Evolutionary conservation across 92 coral and sea anemone genomes (phyloP).

Genomic region (Umimayanthus chanpuru): DNA sequence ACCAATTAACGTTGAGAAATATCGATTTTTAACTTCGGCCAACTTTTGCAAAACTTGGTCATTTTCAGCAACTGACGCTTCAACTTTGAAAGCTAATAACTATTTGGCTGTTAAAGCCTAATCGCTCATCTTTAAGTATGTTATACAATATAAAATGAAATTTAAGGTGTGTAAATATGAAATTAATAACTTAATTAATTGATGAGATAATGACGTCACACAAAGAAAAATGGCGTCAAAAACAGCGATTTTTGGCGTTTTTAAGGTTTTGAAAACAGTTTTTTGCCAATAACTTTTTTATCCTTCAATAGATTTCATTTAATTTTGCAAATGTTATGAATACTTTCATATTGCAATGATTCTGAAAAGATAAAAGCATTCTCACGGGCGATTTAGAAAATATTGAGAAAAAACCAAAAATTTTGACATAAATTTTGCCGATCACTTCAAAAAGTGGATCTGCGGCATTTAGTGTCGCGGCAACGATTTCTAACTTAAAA

Average conservation of each 20-base stretch:
- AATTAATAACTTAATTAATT: background rate
- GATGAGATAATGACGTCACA: constrained; percentile 9
- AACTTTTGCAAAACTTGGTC: no score
- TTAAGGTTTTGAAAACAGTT: background rate
- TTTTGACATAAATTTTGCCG: background rate
- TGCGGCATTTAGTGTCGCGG: background rate
- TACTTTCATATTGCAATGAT: background rate
- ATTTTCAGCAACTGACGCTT: background rate
- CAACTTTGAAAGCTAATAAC: background rate
- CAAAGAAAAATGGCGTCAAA: background rate
- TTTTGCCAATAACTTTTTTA: background rate
- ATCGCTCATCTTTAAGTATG: background rate
- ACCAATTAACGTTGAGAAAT: no score
- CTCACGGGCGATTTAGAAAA: background rate
- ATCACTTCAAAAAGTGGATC: background rate
- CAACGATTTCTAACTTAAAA: background rate
- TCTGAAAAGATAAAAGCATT: background rate
- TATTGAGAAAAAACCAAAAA: background rate
- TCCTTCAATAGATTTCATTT: background rate
- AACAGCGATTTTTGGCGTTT: background rate
- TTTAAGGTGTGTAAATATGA: background rate
- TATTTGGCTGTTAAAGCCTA: background rate
- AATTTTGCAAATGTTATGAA: background rate
- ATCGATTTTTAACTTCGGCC: no score
- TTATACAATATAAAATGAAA: background rate